phyloP scores from a whole-genome alignment of 1,140 invertebrate genomes.

The Pygmarrhopalites habei region DNA sequence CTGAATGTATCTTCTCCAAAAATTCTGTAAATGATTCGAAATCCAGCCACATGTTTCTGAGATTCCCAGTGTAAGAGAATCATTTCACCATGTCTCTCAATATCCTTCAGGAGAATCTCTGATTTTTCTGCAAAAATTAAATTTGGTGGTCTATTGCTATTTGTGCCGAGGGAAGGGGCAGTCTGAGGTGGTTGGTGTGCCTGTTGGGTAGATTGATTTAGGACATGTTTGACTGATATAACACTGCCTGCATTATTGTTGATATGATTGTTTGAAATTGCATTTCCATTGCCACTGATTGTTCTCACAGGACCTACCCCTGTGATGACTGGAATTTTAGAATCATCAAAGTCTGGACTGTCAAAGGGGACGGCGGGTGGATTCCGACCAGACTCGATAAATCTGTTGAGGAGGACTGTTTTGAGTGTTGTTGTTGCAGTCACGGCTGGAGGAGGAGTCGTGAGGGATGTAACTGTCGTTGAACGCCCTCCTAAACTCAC shows the following conservation, averaged over 20 bases:
- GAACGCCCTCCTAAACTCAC: not conserved
- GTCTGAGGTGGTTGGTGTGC: conserved; percentile 6
- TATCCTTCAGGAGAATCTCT: conserved; percentile 69
- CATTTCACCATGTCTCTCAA: conserved; percentile 73
- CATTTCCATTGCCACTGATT: not conserved
- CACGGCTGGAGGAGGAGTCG: not conserved
- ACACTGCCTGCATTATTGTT: conserved; percentile 17
- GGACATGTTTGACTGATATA: conserved; percentile 16
- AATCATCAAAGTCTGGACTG: conserved; percentile 29
- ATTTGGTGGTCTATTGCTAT: conserved; percentile 27
- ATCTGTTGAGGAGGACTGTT: conserved; percentile 13
- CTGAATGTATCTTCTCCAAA: conserved; percentile 86
- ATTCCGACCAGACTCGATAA: conserved; percentile 8
- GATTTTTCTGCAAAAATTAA: conserved; percentile 44
- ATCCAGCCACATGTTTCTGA: conserved; percentile 50
- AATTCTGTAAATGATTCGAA: conserved; percentile 77
- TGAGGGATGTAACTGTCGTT: conserved; percentile 2
- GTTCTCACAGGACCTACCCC: conserved; percentile 33
- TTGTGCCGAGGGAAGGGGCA: not conserved
- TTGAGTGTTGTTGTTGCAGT: not conserved
- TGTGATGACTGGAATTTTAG: conserved; percentile 37
- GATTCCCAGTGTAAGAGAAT: conserved; percentile 79
- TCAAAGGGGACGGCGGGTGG: conserved; percentile 7
- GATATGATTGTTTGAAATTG: not conserved
- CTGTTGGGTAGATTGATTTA: conserved; percentile 10